These are phyloP conservation scores for Zingel zingel DNA, from an alignment of 2,113 vertebrate species.

Conservation along the genomic window DNA sequence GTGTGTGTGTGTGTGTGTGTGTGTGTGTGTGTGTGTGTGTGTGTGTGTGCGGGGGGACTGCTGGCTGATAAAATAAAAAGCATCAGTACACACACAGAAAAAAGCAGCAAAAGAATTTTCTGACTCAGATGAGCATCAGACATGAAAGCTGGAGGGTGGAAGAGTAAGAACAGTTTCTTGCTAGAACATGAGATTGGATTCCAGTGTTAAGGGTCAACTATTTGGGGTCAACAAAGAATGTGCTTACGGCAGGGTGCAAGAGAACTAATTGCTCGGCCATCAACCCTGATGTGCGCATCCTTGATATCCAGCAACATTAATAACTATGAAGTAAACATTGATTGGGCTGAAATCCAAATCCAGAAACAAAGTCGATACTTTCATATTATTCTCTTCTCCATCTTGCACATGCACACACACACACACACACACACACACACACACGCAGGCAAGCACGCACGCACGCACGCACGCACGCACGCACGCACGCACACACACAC, in stretches of 20 bases:
- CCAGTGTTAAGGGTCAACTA: constrained; percentile 48
- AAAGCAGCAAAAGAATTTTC: constrained; percentile 31
- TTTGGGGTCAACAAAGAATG: constrained; percentile 49
- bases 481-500: neutral
- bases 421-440: neutral
- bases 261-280: neutral
- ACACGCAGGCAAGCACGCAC: neutral
- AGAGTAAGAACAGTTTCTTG: neutral
- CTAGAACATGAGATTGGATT: constrained; percentile 13
- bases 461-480: neutral
- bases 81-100: constrained; percentile 32
- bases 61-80: constrained; percentile 68
- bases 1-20: no score
- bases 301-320: neutral
- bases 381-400: constrained; percentile 3
- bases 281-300: neutral
- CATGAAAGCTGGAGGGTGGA: neutral
- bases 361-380: neutral
- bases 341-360: neutral
- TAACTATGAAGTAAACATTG: constrained; percentile 4
- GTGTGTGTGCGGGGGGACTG: neutral
- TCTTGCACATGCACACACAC: neutral
- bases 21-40: no score
- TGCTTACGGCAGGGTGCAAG: constrained; percentile 29
- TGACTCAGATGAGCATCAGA: constrained; percentile 9